phyloP scores from a whole-genome alignment of 2,113 vertebrate species.

The Percopsis transmontana region DNA sequence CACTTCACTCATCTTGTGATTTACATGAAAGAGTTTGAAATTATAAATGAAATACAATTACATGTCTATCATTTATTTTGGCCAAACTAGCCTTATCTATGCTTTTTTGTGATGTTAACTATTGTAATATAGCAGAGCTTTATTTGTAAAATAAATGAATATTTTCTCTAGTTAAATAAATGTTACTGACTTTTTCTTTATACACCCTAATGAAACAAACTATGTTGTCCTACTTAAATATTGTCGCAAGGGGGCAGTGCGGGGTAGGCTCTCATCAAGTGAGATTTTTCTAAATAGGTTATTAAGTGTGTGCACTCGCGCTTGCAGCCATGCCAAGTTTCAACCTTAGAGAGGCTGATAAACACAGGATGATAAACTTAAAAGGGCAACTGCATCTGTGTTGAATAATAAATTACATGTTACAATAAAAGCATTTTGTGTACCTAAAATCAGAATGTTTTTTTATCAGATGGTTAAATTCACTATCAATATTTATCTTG shows the following conservation, averaged over 20 bases:
- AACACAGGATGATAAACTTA: not conserved
- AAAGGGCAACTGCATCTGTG: not conserved
- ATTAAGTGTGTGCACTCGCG: not conserved
- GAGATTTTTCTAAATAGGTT: too few relatives aligned
- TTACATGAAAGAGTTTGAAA: too few relatives aligned
- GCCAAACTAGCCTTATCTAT: not conserved
- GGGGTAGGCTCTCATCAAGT: not conserved
- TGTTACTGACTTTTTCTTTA: not conserved
- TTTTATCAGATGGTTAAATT: not conserved
- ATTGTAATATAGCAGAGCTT: conserved; percentile 48
- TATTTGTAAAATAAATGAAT: conserved; percentile 50
- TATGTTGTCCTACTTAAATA: not conserved
- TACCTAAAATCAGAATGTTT: not conserved
- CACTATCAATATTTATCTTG: not conserved
- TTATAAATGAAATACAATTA: not conserved
- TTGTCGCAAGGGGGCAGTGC: not conserved
- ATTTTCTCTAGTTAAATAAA: conserved; percentile 23
- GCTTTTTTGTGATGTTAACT: conserved; percentile 19
- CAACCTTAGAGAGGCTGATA: not conserved
- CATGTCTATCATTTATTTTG: not conserved
- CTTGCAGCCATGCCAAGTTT: not conserved
- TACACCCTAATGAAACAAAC: too few relatives aligned
- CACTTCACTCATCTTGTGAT: not conserved
- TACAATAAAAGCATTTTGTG: not conserved
- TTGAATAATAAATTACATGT: not conserved